These are phyloP conservation scores for Psittacula echo DNA, from an alignment of 2,797 vertebrate genomes.

Conservation along the genomic window DNA sequence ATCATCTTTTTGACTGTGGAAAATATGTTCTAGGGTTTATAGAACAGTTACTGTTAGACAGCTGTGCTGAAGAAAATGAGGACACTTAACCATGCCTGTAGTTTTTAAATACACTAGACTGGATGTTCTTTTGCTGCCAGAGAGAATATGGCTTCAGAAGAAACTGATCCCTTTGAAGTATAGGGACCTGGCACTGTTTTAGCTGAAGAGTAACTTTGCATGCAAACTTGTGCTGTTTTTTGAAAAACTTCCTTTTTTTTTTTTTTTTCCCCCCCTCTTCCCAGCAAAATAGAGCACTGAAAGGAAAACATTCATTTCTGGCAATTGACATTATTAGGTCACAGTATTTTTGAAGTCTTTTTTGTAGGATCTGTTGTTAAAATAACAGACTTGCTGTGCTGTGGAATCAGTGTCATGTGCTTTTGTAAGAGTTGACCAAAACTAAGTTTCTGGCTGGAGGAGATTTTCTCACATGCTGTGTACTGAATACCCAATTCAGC, in stretches of 20 bases:
- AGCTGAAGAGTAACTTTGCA: neutral
- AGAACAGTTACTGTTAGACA: neutral
- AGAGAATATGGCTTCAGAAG: slow-evolving; percentile 26
- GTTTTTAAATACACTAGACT: slow-evolving; percentile 1
- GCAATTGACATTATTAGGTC: slow-evolving; percentile 55
- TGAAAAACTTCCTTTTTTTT: neutral
- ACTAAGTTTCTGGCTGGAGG: neutral
- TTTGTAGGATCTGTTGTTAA: slow-evolving; percentile 12
- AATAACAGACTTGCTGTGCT: slow-evolving; percentile 21
- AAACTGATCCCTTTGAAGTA: slow-evolving; percentile 41
- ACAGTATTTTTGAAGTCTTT: neutral
- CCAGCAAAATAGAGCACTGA: neutral
- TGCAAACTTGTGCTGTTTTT: neutral
- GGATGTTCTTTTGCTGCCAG: neutral
- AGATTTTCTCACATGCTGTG: neutral
- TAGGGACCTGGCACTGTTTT: neutral
- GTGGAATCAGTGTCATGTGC: neutral
- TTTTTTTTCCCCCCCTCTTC: neutral
- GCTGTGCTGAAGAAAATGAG: slow-evolving; percentile 22
- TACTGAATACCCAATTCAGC: neutral
- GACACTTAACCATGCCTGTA: neutral
- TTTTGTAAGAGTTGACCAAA: neutral
- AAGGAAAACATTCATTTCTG: slow-evolving; percentile 44
- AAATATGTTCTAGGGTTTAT: neutral
- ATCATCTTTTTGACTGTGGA: neutral